phyloP scores from a whole-genome alignment of 2,113 vertebrate species.

The Illadopsis cleaveri region DNA sequence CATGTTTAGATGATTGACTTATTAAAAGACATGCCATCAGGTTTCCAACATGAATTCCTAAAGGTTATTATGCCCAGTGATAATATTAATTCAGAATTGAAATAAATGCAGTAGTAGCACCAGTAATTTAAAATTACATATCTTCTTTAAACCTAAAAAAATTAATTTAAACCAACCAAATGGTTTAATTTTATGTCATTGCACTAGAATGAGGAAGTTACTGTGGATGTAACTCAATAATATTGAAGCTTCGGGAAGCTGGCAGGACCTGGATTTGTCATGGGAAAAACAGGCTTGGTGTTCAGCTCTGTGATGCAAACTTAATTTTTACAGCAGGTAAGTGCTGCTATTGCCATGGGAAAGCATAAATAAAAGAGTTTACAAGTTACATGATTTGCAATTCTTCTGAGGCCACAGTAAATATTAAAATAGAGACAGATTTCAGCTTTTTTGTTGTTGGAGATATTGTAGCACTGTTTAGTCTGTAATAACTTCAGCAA shows the following conservation, averaged over 20 bases:
- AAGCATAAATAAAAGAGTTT: background rate
- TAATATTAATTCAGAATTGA: conserved; percentile 2
- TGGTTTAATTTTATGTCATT: background rate
- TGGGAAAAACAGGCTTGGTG: background rate
- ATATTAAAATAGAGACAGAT: background rate
- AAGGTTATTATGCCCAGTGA: background rate
- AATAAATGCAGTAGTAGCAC: background rate
- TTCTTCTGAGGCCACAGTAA: background rate
- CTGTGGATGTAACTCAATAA: background rate
- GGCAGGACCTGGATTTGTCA: background rate
- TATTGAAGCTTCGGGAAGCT: background rate
- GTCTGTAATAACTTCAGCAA: background rate
- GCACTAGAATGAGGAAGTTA: background rate
- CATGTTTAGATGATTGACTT: background rate
- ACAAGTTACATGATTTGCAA: background rate
- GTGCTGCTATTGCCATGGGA: background rate
- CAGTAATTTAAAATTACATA: background rate
- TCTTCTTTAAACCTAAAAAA: background rate
- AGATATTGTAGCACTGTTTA: background rate
- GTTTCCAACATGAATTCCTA: background rate
- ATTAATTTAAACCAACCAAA: background rate
- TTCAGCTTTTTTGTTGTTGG: background rate
- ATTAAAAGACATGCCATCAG: background rate
- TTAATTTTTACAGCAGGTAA: background rate
- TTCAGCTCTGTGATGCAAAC: background rate